Conservation (phyloP, 2,113 vertebrate species). For the Crotalus tigris region DNA sequence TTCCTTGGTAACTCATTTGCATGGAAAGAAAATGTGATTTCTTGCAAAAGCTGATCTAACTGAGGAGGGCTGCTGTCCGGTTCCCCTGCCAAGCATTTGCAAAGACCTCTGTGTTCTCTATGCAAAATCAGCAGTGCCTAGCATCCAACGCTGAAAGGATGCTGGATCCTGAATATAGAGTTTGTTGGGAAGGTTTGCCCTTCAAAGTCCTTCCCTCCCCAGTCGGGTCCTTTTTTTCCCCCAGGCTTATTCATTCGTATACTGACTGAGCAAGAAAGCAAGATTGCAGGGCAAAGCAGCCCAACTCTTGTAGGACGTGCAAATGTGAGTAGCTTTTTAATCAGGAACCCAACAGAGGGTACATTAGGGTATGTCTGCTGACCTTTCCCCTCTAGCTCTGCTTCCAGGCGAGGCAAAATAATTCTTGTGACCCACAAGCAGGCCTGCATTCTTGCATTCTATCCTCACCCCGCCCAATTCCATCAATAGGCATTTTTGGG, state of each 20-base stretch:
- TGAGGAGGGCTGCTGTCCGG: not conserved
- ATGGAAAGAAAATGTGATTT: not conserved
- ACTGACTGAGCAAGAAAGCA: not conserved
- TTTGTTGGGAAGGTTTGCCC: not conserved
- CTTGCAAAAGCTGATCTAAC: not conserved
- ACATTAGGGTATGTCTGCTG: not conserved
- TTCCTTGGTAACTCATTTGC: not conserved
- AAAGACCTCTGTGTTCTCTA: not conserved
- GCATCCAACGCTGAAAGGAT: not conserved
- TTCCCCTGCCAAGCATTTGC: not conserved
- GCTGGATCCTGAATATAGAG: no score
- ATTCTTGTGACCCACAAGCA: not conserved
- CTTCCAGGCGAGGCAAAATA: not conserved
- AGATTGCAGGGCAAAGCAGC: not conserved
- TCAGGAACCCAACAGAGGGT: slow-evolving; percentile 1
- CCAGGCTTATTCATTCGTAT: not conserved
- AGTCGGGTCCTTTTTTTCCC: not conserved
- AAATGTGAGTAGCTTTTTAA: slow-evolving; percentile 21
- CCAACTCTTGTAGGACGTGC: not conserved
- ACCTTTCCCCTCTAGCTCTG: not conserved
- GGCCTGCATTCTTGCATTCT: not conserved
- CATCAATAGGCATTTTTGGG: not conserved
- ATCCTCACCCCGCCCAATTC: not conserved
- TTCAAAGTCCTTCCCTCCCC: not conserved
- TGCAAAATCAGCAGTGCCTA: not conserved